phyloP scores from a whole-genome alignment of 2,797 vertebrate genomes.

The Crocodylus rhombifer region DNA sequence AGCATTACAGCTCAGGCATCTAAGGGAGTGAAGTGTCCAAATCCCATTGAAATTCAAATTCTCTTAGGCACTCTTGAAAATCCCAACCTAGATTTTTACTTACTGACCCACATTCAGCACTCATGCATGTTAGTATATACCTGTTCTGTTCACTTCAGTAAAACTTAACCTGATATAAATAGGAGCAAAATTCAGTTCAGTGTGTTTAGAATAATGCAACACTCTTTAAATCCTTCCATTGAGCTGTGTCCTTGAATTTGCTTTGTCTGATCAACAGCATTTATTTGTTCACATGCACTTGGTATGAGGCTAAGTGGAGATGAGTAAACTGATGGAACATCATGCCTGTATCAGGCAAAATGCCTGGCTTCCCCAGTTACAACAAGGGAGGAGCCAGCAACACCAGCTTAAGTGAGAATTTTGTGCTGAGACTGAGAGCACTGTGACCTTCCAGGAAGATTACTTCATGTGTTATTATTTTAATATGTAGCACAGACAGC shows the following conservation, averaged over 20 bases:
- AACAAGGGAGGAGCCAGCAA: slow-evolving; percentile 60
- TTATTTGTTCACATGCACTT: slow-evolving; percentile 55
- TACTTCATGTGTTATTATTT: slow-evolving; percentile 64
- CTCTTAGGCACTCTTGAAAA: slow-evolving; percentile 32
- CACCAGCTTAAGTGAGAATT: slow-evolving; percentile 43
- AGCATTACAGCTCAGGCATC: background rate
- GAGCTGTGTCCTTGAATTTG: slow-evolving; percentile 41
- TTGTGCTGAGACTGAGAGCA: slow-evolving; percentile 53
- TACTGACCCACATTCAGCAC: slow-evolving; percentile 2
- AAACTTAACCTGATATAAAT: slow-evolving; percentile 51
- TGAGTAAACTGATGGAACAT: slow-evolving; percentile 50
- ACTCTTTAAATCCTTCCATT: background rate
- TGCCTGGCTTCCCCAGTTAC: slow-evolving; percentile 66
- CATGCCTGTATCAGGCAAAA: slow-evolving; percentile 60
- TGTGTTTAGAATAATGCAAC: slow-evolving; percentile 13
- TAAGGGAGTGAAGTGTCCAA: background rate
- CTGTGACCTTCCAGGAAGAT: slow-evolving; percentile 55
- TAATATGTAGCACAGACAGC: slow-evolving; percentile 43
- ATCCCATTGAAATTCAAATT: background rate
- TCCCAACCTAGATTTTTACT: slow-evolving; percentile 30
- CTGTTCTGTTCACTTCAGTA: slow-evolving; percentile 45
- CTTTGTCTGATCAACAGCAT: slow-evolving; percentile 62
- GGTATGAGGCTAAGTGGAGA: slow-evolving; percentile 48
- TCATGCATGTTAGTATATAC: background rate
- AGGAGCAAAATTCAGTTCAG: background rate